Conservation (phyloP, 2,888 invertebrate genomes). For the Listrodromus nycthemerus region DNA sequence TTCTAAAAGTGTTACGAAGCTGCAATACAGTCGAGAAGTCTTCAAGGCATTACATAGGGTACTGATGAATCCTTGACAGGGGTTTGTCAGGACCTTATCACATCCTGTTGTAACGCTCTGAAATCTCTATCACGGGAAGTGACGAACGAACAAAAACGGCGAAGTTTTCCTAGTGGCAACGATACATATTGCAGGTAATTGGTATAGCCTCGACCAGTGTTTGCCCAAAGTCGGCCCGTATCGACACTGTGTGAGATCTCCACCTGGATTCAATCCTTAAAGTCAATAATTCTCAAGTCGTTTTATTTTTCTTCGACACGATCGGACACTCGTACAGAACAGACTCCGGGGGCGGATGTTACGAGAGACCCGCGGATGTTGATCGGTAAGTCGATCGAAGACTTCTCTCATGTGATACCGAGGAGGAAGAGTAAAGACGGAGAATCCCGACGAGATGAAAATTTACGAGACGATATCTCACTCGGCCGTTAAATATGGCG, state of each 20-base stretch:
- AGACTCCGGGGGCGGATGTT: not conserved
- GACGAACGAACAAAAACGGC: slow-evolving; percentile 17
- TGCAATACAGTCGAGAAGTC: not conserved
- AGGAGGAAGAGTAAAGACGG: slow-evolving; percentile 34
- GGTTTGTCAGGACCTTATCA: too few species aligned
- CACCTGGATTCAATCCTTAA: not conserved
- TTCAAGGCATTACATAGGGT: not conserved
- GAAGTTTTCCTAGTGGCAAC: not conserved
- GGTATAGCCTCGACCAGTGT: too few species aligned
- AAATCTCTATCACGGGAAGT: too few species aligned
- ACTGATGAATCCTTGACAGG: too few species aligned
- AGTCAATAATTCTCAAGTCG: not conserved
- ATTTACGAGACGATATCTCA: slow-evolving; percentile 69
- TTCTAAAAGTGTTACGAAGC: too few species aligned
- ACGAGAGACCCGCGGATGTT: slow-evolving; percentile 1
- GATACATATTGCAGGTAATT: too few species aligned
- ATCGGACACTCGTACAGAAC: not conserved
- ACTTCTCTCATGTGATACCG: slow-evolving; percentile 14
- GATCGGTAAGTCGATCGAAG: slow-evolving; percentile 41
- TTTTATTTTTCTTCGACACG: not conserved
- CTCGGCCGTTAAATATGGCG: slow-evolving; percentile 56
- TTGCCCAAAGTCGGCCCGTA: too few species aligned
- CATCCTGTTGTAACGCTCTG: too few species aligned
- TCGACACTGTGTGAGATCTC: too few species aligned
- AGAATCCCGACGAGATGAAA: slow-evolving; percentile 43